phyloP scores from a whole-genome alignment of 2,888 invertebrate species.

The Drosophila fulvimacula region DNA sequence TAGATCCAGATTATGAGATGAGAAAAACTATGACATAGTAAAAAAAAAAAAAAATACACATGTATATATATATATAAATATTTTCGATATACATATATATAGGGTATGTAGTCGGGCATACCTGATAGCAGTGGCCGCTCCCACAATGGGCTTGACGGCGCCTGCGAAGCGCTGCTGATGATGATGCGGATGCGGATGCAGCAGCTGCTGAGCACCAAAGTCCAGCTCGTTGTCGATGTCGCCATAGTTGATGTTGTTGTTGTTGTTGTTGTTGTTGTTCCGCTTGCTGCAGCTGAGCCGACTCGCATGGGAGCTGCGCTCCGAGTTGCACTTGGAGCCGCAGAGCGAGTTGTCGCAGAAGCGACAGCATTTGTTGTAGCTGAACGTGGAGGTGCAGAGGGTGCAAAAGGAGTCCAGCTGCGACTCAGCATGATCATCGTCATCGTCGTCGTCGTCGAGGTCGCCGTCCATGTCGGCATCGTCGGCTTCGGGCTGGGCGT shows the following conservation, averaged over 20 bases:
- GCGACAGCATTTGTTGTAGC: constrained; percentile 84
- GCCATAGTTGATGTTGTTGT: constrained; percentile 7
- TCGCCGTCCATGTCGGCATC: constrained; percentile 29
- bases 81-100: neutral
- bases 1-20: no score
- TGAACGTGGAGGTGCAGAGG: constrained; percentile 84
- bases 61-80: no score
- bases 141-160: constrained; percentile 37
- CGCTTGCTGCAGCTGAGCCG: constrained; percentile 59
- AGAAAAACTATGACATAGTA: no score
- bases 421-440: constrained; percentile 66
- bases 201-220: constrained; percentile 16
- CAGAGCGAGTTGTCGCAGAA: constrained; percentile 83
- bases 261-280: neutral
- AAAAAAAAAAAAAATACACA: no score
- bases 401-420: constrained; percentile 84
- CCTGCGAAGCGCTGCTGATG: constrained; percentile 49
- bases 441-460: constrained; percentile 36
- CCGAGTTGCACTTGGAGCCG: constrained; percentile 83
- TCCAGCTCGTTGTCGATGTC: constrained; percentile 33
- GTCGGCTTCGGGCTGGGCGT: constrained; percentile 21
- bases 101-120: constrained; percentile 12
- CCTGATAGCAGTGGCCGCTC: constrained; percentile 52
- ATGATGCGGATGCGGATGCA: constrained; percentile 29
- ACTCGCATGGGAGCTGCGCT: constrained; percentile 69